Conservation (phyloP, 2,797 vertebrate species). For the Scolopax rusticola region DNA sequence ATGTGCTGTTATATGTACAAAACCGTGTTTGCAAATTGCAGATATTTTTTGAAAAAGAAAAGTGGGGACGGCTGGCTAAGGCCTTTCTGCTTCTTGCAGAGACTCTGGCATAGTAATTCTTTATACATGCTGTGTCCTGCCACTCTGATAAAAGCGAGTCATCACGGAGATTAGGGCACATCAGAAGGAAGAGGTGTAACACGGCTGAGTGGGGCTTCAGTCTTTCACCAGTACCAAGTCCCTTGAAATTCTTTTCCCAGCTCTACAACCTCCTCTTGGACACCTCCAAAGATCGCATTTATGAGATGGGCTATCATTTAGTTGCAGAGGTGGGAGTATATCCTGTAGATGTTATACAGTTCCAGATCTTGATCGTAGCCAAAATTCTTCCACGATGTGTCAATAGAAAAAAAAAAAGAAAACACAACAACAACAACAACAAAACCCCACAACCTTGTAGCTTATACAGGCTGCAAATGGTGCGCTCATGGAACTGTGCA, state of each 20-base stretch:
- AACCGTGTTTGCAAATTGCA: background rate
- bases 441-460: accelerated
- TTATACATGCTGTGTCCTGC: background rate
- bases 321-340: background rate
- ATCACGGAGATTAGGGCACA: background rate
- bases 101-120: background rate
- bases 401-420: background rate
- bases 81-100: background rate
- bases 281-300: background rate
- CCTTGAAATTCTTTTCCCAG: background rate
- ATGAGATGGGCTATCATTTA: background rate
- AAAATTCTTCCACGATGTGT: background rate
- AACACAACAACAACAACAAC: too few species aligned
- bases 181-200: background rate
- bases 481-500: background rate
- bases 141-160: background rate
- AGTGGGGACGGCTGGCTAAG: background rate
- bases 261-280: background rate
- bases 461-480: background rate
- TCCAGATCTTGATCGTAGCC: background rate
- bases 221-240: background rate
- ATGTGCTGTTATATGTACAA: background rate
- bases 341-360: background rate
- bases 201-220: background rate
- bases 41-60: background rate